Evolutionary conservation across 1,140 invertebrate genomes (phyloP).

Genomic region (Drosophila ficusphila): DNA sequence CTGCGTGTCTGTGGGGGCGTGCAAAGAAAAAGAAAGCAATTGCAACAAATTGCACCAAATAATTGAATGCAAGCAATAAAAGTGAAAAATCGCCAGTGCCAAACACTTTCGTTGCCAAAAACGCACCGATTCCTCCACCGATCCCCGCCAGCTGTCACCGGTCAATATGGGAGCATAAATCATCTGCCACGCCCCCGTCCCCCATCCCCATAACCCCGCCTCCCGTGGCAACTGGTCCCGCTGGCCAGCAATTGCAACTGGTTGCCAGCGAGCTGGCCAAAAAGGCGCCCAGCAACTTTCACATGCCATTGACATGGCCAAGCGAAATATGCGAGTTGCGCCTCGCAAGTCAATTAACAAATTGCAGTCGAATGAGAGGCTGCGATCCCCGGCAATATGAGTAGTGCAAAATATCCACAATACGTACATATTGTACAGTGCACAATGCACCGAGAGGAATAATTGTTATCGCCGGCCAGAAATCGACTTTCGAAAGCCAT

Average conservation of each 20-base stretch:
- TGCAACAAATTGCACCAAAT: constrained; percentile 59
- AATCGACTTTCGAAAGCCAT: neutral
- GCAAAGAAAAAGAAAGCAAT: constrained; percentile 51
- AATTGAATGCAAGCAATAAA: constrained; percentile 58
- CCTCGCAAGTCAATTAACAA: constrained; percentile 56
- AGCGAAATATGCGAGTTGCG: constrained; percentile 18
- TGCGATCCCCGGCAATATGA: too few species aligned
- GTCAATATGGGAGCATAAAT: constrained; percentile 46
- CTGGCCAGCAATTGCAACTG: constrained; percentile 17
- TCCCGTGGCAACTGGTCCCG: constrained; percentile 19
- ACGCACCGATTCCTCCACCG: constrained; percentile 4
- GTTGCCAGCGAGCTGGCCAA: constrained; percentile 39
- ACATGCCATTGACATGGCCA: constrained; percentile 70
- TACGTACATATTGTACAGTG: too few species aligned
- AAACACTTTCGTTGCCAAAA: constrained; percentile 74
- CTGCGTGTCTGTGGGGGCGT: constrained; percentile 19
- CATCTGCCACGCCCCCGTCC: constrained; percentile 24
- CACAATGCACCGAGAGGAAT: constrained; percentile 11
- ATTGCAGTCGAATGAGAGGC: too few species aligned
- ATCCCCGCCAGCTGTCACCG: constrained; percentile 23
- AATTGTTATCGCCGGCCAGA: constrained; percentile 6
- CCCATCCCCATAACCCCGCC: neutral
- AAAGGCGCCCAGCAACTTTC: constrained; percentile 73
- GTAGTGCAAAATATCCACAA: too few species aligned
- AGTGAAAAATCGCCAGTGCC: constrained; percentile 39